Base-by-base conservation (phyloP, 2,797 vertebrate genomes). In the Adelosebastes latens region DNA sequence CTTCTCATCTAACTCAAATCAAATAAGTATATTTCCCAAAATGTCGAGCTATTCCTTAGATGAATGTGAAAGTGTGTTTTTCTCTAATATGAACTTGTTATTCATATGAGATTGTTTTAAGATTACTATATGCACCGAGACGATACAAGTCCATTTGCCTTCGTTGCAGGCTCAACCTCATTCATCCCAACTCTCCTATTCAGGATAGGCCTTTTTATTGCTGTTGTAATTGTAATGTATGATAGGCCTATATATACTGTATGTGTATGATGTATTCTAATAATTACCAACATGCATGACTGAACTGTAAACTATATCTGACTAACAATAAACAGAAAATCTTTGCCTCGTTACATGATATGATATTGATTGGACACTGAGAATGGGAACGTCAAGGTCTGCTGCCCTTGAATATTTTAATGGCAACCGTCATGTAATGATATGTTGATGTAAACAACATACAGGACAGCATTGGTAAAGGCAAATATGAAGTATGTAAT, bases 261-360 rank as follows among this genome's bases (percentile, higher is more conserved):
- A 67, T 56, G 56, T 85, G 42, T 83, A 49, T 81, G 53, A 74
- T 81, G 52, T 67, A 69, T 85, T 76, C 49, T 77, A 53, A 71
- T 39, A 67, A 75, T 84, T 8, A 62, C 46, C 34, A 76, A 52
- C 34, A 79, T 77, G 92, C 88, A 90, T 88, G 91, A 81, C 31
- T 77, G 72, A 86, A 77, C 68, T 88, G 77, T 86, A 79, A 82
- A 84, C 29, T 67, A 76, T 80, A 71, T 80, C 46, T 87, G 79
- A 87, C 42, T 46, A 65, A 72, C 14, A 74, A 75, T 81, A 82
- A 84, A 88, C 22, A 63, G 74, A 46, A 74, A 80, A 73, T 73
- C 56, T 76, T 87, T 89, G 75, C 76, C 64, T 90, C 69, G 73
- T 83, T 72, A 77, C 60, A 77, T 34, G 32, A 74, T 80, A 61